Evolutionary conservation across 2,113 vertebrate genomes (phyloP).

Genomic region (Passer montanus): DNA sequence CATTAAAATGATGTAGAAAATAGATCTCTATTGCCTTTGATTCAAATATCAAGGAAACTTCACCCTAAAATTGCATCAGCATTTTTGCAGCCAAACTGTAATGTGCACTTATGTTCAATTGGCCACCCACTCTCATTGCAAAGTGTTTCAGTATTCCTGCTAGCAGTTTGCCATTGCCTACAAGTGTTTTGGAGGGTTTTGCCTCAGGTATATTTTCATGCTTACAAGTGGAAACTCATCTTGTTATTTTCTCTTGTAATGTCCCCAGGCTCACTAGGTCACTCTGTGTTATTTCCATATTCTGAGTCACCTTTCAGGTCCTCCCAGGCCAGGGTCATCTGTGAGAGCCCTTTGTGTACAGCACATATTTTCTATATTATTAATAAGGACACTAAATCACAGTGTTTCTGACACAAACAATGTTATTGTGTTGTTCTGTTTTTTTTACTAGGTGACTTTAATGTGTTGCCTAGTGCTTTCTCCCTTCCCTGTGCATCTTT

Average conservation of each 20-base stretch:
- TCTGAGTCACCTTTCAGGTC: not conserved
- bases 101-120: conserved; percentile 15
- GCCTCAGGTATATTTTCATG: conserved; percentile 11
- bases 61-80: conserved; percentile 39
- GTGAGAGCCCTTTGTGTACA: not conserved
- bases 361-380: not conserved
- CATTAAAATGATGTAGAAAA: conserved; percentile 41
- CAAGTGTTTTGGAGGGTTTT: conserved; percentile 26
- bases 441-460: not conserved
- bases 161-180: not conserved
- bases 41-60: conserved; percentile 23
- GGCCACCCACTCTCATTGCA: not conserved
- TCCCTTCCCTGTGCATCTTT: not conserved
- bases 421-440: not conserved
- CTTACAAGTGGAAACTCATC: not conserved
- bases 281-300: not conserved
- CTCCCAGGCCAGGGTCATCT: not conserved
- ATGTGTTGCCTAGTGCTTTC: not conserved
- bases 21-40: conserved; percentile 25
- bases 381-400: conserved; percentile 17
- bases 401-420: not conserved
- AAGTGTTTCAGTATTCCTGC: conserved; percentile 6
- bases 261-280: not conserved
- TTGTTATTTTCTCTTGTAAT: not conserved
- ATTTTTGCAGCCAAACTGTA: conserved; percentile 31